Evolutionary conservation across 1,140 invertebrate genomes (phyloP).

Genomic region (Drosophila leontia): DNA sequence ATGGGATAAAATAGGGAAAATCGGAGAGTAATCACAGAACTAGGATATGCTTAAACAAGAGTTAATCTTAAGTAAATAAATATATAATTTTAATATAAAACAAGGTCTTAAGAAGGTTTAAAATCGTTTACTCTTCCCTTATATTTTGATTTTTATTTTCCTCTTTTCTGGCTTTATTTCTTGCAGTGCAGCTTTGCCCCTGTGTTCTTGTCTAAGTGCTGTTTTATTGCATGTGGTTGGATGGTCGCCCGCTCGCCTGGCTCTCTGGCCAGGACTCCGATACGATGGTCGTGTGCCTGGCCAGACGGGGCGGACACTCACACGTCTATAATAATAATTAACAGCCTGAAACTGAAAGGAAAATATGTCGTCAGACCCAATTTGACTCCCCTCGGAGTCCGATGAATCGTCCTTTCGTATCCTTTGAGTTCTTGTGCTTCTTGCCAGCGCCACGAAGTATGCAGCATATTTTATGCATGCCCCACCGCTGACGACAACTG

Average conservation of each 20-base stretch:
- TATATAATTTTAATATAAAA: too few relatives aligned
- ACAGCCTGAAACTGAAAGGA: constrained; percentile 76
- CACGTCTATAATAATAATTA: constrained; percentile 84
- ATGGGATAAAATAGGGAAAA: background rate
- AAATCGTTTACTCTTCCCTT: background rate
- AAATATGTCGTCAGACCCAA: constrained; percentile 57
- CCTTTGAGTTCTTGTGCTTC: constrained; percentile 21
- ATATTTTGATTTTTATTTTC: too few relatives aligned
- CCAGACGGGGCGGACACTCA: constrained; percentile 66
- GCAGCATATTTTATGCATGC: constrained; percentile 80
- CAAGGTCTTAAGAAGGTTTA: background rate
- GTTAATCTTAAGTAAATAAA: background rate
- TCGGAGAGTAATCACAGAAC: accelerated
- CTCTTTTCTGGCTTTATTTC: background rate
- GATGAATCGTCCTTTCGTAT: background rate
- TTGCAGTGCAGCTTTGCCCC: constrained; percentile 18
- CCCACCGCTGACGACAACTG: constrained; percentile 51
- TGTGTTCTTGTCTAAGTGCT: constrained; percentile 73
- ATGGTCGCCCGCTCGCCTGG: constrained; percentile 13
- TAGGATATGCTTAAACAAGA: too few relatives aligned
- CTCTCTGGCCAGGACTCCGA: background rate
- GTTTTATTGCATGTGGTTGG: constrained; percentile 81
- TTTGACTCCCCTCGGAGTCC: background rate
- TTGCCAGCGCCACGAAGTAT: constrained; percentile 55
- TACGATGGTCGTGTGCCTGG: constrained; percentile 46